Conservation (phyloP, 2,113 vertebrate genomes). For the Paratilapia polleni region DNA sequence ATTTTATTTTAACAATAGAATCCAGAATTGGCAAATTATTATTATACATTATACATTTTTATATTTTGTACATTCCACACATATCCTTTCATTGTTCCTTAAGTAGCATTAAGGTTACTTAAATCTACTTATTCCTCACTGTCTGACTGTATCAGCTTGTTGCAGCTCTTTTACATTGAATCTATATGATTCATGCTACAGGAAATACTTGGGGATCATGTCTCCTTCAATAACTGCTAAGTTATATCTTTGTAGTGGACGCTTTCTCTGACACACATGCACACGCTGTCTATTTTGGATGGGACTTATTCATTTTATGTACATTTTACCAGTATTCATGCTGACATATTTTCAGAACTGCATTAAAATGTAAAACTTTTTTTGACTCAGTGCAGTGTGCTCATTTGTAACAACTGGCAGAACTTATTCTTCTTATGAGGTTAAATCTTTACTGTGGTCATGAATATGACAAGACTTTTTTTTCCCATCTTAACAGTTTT, state of each 20-base stretch:
- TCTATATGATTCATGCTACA: background rate
- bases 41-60: no score
- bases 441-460: no score
- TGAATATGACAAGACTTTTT: no score
- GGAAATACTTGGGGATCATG: background rate
- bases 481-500: background rate
- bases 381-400: no score
- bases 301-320: background rate
- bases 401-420: no score
- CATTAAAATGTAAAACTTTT: no score
- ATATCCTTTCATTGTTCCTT: background rate
- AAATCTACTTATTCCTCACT: background rate
- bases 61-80: no score
- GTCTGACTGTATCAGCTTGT: background rate
- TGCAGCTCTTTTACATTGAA: background rate
- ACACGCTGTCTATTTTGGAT: background rate
- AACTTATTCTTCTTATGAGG: no score
- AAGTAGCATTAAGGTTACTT: background rate
- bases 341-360: no score
- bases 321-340: no score
- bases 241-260: background rate
- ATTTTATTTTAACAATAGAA: background rate
- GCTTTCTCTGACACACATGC: background rate
- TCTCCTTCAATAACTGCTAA: background rate
- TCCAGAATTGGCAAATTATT: no score